Evolutionary conservation across 2,113 vertebrate genomes (phyloP).

Genomic region (Marmota monax): DNA sequence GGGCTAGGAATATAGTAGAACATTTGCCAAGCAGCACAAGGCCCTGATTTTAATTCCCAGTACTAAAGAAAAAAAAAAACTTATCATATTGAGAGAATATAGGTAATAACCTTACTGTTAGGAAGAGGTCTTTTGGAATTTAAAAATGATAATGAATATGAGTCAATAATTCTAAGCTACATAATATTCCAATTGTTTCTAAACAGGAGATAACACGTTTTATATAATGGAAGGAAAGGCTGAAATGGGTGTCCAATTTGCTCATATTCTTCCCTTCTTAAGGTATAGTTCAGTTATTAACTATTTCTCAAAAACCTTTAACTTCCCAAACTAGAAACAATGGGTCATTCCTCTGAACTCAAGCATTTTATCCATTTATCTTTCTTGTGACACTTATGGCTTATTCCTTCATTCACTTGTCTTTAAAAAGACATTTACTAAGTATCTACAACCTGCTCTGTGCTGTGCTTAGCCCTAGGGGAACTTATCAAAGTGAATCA

Average conservation of each 20-base stretch:
- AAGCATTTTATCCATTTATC: not conserved
- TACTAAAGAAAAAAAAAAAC: not conserved
- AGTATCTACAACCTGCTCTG: not conserved
- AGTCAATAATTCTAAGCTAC: conserved; percentile 17
- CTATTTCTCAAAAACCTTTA: not conserved
- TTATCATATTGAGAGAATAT: conserved; percentile 1
- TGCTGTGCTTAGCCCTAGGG: not conserved
- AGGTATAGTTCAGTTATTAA: not conserved
- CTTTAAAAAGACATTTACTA: not conserved
- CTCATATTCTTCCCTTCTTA: not conserved
- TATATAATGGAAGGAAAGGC: not conserved
- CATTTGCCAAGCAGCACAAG: not conserved
- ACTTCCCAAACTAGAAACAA: not conserved
- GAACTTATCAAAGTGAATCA: not conserved
- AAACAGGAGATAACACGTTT: not conserved
- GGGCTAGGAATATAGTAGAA: not conserved
- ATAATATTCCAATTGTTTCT: not conserved
- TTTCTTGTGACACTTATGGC: not conserved
- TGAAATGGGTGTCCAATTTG: not conserved
- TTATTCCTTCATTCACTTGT: not conserved
- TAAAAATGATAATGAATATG: conserved; percentile 22
- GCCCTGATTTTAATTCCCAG: not conserved
- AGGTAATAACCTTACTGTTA: not conserved
- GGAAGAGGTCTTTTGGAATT: not conserved
- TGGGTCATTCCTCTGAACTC: not conserved